Conservation (phyloP, 2,888 invertebrate species). For the Cancer borealis region DNA sequence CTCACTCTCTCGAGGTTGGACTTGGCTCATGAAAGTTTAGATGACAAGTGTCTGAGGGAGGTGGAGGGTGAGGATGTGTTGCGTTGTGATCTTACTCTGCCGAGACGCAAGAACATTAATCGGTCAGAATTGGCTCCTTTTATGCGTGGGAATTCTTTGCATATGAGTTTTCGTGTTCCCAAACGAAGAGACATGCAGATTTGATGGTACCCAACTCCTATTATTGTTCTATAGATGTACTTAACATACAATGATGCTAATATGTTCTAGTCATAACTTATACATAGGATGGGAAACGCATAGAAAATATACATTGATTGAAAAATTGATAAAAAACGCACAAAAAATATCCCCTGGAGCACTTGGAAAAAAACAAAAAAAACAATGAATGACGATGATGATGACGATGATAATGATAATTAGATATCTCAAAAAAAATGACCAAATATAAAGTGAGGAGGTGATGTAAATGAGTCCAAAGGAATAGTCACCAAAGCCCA, state of each 20-base stretch:
- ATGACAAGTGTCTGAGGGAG: conserved; percentile 70
- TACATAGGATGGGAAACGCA: conserved; percentile 62
- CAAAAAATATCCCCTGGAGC: background rate
- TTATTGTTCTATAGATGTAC: conserved; percentile 61
- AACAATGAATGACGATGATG: background rate
- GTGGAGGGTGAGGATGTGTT: conserved; percentile 70
- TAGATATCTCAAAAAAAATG: background rate
- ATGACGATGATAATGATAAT: background rate
- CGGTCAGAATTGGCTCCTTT: conserved; percentile 69
- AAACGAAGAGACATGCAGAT: conserved; percentile 70
- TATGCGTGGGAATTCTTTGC: conserved; percentile 74
- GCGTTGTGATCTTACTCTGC: conserved; percentile 73
- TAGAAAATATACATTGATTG: conserved; percentile 9
- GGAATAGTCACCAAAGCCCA: conserved; percentile 67
- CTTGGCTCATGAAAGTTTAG: conserved; percentile 72
- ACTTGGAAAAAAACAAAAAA: background rate
- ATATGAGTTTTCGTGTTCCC: conserved; percentile 76
- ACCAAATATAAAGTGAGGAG: conserved; percentile 16
- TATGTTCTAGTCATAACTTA: conserved; percentile 75
- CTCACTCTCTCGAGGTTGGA: conserved; percentile 75
- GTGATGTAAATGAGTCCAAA: conserved; percentile 50
- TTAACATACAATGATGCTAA: conserved; percentile 75
- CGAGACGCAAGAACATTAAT: conserved; percentile 70
- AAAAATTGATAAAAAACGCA: background rate
- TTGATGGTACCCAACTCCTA: conserved; percentile 67